Evolutionary conservation across 1,140 invertebrate species (phyloP).

Genomic region (Araneus ventricosus): DNA sequence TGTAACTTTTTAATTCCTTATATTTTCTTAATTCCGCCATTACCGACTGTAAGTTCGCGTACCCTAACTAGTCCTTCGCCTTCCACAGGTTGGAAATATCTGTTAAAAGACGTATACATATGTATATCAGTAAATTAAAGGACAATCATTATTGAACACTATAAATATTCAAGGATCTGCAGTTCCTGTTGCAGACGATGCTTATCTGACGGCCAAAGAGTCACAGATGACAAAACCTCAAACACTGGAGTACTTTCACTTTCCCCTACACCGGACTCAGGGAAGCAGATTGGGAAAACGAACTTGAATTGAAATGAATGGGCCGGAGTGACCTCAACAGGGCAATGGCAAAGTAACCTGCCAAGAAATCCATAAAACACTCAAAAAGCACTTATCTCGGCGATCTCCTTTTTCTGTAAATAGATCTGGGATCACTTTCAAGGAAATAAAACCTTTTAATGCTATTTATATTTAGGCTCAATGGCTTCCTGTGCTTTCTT

Average conservation of each 20-base stretch:
- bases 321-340: constrained; percentile 33
- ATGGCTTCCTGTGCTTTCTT: background rate
- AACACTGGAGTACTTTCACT: background rate
- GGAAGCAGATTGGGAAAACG: background rate
- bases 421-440: constrained; percentile 56
- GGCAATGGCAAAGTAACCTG: constrained; percentile 46
- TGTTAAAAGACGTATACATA: too few species aligned
- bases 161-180: too few species aligned
- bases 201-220: too few species aligned
- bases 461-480: constrained; percentile 53
- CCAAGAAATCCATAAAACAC: constrained; percentile 62
- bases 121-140: too few species aligned
- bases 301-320: constrained; percentile 44
- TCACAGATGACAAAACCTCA: background rate
- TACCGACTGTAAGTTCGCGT: too few species aligned
- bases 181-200: too few species aligned
- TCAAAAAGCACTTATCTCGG: constrained; percentile 60
- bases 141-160: too few species aligned
- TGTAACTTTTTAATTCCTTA: too few species aligned
- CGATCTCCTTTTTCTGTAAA: constrained; percentile 53
- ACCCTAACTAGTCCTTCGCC: too few species aligned
- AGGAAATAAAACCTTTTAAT: constrained; percentile 63
- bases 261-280: background rate
- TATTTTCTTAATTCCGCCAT: too few species aligned
- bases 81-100: too few species aligned